Conservation (phyloP, 2,888 invertebrate species). For the Lasioglossum leucozonium region DNA sequence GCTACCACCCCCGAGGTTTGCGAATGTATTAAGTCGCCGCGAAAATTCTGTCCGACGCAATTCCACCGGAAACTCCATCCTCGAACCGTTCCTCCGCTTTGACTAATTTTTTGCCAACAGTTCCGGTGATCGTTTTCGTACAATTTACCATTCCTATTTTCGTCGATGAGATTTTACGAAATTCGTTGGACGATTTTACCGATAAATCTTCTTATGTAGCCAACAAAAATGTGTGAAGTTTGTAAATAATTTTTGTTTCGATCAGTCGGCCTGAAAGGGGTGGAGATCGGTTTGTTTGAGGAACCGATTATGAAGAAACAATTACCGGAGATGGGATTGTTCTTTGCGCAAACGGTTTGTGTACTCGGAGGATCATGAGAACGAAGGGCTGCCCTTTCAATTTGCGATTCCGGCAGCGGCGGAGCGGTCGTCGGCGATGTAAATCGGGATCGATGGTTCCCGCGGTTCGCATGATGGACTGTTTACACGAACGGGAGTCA, state of each 20-base stretch:
- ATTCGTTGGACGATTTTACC: too few relatives aligned
- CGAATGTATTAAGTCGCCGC: conserved; percentile 4
- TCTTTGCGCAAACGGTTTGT: neutral
- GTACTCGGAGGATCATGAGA: neutral
- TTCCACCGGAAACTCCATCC: neutral
- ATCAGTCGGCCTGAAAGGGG: too few relatives aligned
- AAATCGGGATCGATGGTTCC: neutral
- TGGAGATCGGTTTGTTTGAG: neutral
- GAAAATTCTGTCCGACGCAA: neutral
- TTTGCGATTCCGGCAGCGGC: neutral
- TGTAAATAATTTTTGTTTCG: too few relatives aligned
- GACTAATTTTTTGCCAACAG: neutral
- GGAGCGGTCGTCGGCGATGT: neutral
- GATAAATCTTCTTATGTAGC: too few relatives aligned
- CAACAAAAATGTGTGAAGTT: too few relatives aligned
- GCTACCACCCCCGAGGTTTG: neutral
- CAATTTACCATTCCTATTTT: neutral
- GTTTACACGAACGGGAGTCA: neutral
- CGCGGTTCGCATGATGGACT: neutral
- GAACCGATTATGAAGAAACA: neutral
- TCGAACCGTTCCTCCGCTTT: neutral
- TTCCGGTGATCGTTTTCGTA: neutral
- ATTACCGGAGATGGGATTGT: neutral
- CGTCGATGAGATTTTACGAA: neutral
- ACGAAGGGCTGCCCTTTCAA: neutral